Percentiles rank a stretch among this genome's conserved stretches.
Evolutionary conservation across 30 jellyfish, hydroid and myxozoan species (phyloP).

Genomic region (Phacellophora camtschatica): DNA sequence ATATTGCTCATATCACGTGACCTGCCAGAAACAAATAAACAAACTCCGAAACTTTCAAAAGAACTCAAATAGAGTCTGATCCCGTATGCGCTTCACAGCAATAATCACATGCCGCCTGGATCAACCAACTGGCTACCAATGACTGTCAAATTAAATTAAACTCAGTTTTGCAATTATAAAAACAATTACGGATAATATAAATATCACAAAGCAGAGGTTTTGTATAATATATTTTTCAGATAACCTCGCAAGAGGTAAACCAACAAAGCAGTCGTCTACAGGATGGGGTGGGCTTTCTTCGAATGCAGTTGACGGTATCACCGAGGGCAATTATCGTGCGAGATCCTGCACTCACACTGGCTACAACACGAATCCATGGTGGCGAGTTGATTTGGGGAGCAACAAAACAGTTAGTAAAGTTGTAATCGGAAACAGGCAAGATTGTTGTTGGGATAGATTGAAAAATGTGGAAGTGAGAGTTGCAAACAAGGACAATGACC

Average conservation of each 20-base stretch:
- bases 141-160: too few species aligned
- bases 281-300: conserved; percentile 27
- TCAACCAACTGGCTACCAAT: too few species aligned
- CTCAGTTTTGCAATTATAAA: too few species aligned
- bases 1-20: too few species aligned
- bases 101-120: too few species aligned
- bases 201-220: too few species aligned
- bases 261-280: conserved; percentile 35
- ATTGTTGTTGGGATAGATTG: conserved; percentile 42
- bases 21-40: too few species aligned
- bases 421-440: conserved; percentile 19
- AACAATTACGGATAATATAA: too few species aligned
- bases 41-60: too few species aligned
- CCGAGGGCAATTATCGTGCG: background rate
- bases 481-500: conserved; percentile 5
- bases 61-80: too few species aligned
- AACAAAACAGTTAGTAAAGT: conserved; percentile 1
- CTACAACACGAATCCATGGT: conserved; percentile 32
- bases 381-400: conserved; percentile 46
- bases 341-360: conserved; percentile 51
- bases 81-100: too few species aligned
- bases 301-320: conserved; percentile 48
- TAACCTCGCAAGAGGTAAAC: conserved; percentile 20
- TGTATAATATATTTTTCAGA: too few species aligned
- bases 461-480: conserved; percentile 38